Evolutionary conservation across 1,140 invertebrate genomes (phyloP).

Genomic region (Metaphire vulgaris): DNA sequence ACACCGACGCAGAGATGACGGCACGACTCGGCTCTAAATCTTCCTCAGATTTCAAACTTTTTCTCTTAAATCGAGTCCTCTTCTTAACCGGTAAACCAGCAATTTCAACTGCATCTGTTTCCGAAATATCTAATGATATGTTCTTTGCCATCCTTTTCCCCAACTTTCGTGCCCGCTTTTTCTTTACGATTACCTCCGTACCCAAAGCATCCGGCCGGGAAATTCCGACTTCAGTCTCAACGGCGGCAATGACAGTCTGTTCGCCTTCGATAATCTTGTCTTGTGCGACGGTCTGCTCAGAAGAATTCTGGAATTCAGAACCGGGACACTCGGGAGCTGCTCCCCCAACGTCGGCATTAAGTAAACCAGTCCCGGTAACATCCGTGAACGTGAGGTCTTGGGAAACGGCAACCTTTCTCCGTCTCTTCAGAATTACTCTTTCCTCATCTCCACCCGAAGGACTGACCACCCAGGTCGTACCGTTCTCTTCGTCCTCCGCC

Average conservation of each 20-base stretch:
- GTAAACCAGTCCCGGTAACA: background rate
- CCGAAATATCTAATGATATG: background rate
- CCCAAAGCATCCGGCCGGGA: too few relatives aligned
- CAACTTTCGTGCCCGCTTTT: background rate
- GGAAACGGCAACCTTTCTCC: background rate
- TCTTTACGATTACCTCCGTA: background rate
- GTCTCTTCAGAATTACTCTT: background rate
- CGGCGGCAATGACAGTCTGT: background rate
- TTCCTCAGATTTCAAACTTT: background rate
- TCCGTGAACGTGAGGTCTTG: background rate
- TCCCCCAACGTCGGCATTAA: too few relatives aligned
- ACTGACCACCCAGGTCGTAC: background rate
- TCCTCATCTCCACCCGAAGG: background rate
- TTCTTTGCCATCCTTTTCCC: background rate
- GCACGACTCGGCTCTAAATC: background rate
- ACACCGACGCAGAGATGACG: background rate
- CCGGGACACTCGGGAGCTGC: too few relatives aligned
- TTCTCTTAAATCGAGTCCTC: background rate
- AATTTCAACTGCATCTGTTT: background rate
- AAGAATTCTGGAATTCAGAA: background rate
- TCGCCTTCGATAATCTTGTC: background rate
- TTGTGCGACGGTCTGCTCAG: background rate
- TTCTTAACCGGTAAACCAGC: background rate
- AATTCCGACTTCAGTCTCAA: slow-evolving; percentile 2
- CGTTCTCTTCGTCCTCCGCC: background rate